Percentiles rank a stretch among this genome's conserved stretches.
Conservation (phyloP, 35 echinoderm and acorn worm genomes). For the Diadema setosum region DNA sequence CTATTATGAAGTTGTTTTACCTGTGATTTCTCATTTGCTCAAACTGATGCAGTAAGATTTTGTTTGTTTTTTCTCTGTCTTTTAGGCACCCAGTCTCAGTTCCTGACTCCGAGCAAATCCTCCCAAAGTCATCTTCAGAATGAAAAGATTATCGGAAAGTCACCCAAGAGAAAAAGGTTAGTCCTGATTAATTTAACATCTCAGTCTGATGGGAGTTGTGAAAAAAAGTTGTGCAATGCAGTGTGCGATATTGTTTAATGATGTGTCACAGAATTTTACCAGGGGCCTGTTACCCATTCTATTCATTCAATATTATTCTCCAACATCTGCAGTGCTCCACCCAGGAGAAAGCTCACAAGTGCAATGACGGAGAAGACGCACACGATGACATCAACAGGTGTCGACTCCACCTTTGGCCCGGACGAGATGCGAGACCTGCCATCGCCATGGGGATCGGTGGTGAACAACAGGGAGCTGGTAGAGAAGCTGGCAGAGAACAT, state of each 20-base stretch:
- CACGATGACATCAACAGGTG: neutral
- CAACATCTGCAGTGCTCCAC: constrained; percentile 24
- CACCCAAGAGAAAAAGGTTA: constrained; percentile 77
- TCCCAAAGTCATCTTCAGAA: neutral
- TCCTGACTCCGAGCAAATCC: neutral
- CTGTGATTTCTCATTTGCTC: too few species aligned
- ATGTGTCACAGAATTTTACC: too few species aligned
- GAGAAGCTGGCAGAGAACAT: constrained; percentile 72
- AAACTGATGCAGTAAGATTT: too few species aligned
- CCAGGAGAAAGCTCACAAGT: constrained; percentile 9
- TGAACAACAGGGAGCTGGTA: constrained; percentile 32
- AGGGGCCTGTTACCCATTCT: too few species aligned
- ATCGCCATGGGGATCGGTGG: constrained; percentile 36
- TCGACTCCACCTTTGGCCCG: neutral
- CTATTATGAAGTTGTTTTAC: too few species aligned
- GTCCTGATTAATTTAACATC: too few species aligned
- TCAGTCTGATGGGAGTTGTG: neutral
- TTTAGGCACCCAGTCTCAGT: neutral
- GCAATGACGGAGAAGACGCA: neutral
- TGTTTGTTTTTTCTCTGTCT: neutral
- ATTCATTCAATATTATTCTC: neutral
- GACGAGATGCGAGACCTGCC: constrained; percentile 62
- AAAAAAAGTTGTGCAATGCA: too few species aligned
- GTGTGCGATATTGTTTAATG: too few species aligned
- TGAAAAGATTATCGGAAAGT: neutral